These are phyloP conservation scores for Octodonta nipae DNA, from an alignment of 2,888 invertebrate genomes.

Conservation along the genomic window DNA sequence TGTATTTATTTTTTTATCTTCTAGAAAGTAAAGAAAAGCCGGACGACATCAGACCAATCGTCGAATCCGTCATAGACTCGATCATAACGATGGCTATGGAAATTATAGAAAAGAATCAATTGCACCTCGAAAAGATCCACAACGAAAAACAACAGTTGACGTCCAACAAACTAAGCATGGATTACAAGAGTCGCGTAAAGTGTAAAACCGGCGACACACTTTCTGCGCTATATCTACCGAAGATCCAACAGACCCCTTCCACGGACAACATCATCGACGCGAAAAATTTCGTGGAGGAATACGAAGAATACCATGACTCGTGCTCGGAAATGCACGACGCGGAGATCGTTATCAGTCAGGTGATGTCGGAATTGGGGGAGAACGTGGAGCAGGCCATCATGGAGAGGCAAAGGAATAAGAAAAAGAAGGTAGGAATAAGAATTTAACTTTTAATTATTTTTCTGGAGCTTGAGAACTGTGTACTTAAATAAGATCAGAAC, in stretches of 20 bases:
- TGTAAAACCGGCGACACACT: slow-evolving; percentile 28
- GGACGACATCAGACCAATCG: slow-evolving; percentile 20
- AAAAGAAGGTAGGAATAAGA: slow-evolving; percentile 18
- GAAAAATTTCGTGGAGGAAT: slow-evolving; percentile 33
- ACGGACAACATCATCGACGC: slow-evolving; percentile 28
- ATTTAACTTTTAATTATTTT: no score
- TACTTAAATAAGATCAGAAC: no score
- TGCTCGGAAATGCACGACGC: slow-evolving; percentile 32
- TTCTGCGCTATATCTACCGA: slow-evolving; percentile 23
- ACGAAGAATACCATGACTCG: slow-evolving; percentile 34
- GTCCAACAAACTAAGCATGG: slow-evolving; percentile 9
- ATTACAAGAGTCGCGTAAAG: slow-evolving; percentile 18
- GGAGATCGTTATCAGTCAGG: slow-evolving; percentile 21
- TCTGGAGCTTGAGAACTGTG: no score
- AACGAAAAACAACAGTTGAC: slow-evolving; percentile 9
- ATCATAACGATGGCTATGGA: slow-evolving; percentile 28
- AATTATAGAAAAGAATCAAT: slow-evolving; percentile 24
- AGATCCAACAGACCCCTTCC: slow-evolving; percentile 27
- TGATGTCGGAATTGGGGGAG: slow-evolving; percentile 20
- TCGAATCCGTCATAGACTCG: slow-evolving; percentile 24
- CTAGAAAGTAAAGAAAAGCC: slow-evolving; percentile 8
- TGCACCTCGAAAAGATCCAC: slow-evolving; percentile 15
- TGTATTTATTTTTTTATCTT: slow-evolving; percentile 5
- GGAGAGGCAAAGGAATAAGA: slow-evolving; percentile 18
- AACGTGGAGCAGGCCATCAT: slow-evolving; percentile 19